Conservation (phyloP, 2,888 invertebrate species). For the Actias luna region DNA sequence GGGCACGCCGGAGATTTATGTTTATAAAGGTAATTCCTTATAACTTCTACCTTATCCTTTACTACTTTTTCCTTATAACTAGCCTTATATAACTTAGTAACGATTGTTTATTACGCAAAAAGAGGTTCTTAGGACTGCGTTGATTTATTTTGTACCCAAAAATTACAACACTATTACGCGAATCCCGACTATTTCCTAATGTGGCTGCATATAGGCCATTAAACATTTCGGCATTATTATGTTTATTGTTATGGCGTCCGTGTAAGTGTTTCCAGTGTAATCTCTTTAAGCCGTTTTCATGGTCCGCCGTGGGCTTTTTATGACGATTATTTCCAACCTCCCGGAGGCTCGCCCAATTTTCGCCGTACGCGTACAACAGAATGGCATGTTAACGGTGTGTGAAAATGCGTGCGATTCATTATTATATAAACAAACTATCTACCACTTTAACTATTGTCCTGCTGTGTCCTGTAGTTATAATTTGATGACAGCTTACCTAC, state of each 20-base stretch:
- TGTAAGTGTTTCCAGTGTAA: slow-evolving; percentile 36
- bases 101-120: not conserved
- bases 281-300: slow-evolving; percentile 38
- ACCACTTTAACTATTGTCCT: too few species aligned
- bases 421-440: too few species aligned
- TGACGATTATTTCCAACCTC: slow-evolving; percentile 51
- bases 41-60: too few species aligned
- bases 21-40: too few species aligned
- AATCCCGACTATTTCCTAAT: not conserved
- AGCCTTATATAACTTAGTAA: not conserved
- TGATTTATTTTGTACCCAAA: not conserved
- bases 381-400: not conserved
- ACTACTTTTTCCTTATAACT: too few species aligned
- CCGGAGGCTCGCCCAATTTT: slow-evolving; percentile 10
- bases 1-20: too few species aligned
- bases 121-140: not conserved
- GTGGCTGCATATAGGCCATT: slow-evolving; percentile 23
- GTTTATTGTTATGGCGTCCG: slow-evolving; percentile 32
- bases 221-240: slow-evolving; percentile 30
- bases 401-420: too few species aligned
- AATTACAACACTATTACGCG: slow-evolving; percentile 1
- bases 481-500: too few species aligned
- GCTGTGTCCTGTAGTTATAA: too few species aligned
- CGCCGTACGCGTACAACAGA: not conserved
- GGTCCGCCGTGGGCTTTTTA: slow-evolving; percentile 38